Evolutionary conservation across 2,888 invertebrate species (phyloP), one percentile per base, ranked within the genome.

Genomic region (Hirtodrosophila confusa): DNA sequence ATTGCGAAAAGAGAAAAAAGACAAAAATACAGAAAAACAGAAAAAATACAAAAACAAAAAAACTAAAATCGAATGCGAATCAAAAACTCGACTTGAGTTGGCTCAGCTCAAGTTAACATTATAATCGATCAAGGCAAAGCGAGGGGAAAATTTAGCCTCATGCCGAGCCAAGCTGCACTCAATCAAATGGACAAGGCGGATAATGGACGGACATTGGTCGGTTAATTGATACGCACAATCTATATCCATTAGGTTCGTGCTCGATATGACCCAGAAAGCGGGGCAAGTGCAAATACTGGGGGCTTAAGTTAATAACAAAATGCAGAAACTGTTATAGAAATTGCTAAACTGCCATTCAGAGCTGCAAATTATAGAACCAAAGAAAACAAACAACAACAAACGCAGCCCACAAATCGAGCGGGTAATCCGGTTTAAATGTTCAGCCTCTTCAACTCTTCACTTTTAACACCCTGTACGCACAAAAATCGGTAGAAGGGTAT

Each of bases 161-260:
- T 83, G 84, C 80, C 64, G 64, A 61, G 84, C 80, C 64, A 62
- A 64, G 56, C 56, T 71, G 75, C 72, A 83, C 85, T 88, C 80
- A 83, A 86, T 83, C 77, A 80, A 64, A 60, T 39, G 73, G 72
- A 75, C 76, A 53, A 40, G 31, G 7, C 36, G 7, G 43, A 17
- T 10, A 64, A 12, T 35, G 31, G 69, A 53, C 73, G 47, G 60
- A 54, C 47, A 23, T 17, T 45, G 36, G 24, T 48, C 75, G 70
- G 88, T 84, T 88, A 84, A 84, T 84, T 84, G 88, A 88, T 85
- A 88, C 84, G 88, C 88, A 85, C 82, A 88, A 85, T 71, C 69
- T 62, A 67, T 82, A 69, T 56, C 74, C 75, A 78, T 84, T 69
- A 78, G 48, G 87, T 82, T 78, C 78, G 80, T 76, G 79, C 74